Base-by-base conservation (phyloP, 1,140 invertebrate species). In the Musca vetustissima region DNA sequence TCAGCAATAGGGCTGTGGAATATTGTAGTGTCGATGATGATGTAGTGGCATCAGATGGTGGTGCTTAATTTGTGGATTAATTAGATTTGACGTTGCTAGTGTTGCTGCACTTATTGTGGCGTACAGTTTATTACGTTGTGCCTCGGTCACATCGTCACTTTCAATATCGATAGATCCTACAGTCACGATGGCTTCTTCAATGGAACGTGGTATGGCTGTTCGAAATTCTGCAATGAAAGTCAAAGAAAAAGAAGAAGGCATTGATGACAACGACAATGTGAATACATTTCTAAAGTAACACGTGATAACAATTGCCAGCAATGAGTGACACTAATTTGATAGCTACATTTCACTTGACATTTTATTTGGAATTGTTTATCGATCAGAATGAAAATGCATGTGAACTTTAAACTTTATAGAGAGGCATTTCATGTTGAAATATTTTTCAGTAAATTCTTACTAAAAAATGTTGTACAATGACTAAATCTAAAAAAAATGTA, bases 101-200 rank as follows among this genome's bases (percentile, higher is more conserved):
- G 78, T 76, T 64, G 70, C 71, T 15, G 71, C 73, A 14, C 70
- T 43, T 1, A 80, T 68, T n/a, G 75, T 77, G 43, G 78, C 78
- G 72, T 75, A 69, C 13, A 80, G 72, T 71, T 80, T 78, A 61
- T 77, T 74, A 67, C 69, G 59, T 22, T 71, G 68, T 11, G 73
- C 78, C 19, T 66, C 50, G 48, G 59, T 50, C 48, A 72, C 72
- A 59, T 80, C 69, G 53, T 80, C 74, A 71, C 74, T 67, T 57
- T 75, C 68, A 69, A 80, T 75, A 74, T 80, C 78, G 71, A 79
- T 80, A 59, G 50, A 36, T 52, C 78, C 78, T 65, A 75, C 78
- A 65, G 76, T 76, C 25, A 79, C 64, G 15, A 74, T 61, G 9
- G 72, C 77, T 21, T 79, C 67, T 57, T 79, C 77, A 69, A 79